Base-by-base conservation (phyloP, 1,140 invertebrate genomes). In the Drosophila sp. region DNA sequence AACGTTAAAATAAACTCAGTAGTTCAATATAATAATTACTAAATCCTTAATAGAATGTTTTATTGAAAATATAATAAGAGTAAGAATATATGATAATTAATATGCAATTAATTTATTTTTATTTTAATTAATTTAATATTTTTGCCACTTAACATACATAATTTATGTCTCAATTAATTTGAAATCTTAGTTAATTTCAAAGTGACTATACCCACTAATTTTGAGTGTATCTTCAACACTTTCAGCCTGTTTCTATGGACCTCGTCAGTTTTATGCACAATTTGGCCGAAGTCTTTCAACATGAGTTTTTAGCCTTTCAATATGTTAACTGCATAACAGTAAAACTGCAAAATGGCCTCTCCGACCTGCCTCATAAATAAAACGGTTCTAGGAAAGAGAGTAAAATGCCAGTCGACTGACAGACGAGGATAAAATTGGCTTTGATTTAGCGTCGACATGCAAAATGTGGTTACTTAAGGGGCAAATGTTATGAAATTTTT, bases 181-280 rank as follows among this genome's bases (percentile, higher is more conserved):
- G n/a, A n/a, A n/a, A n/a, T n/a, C n/a, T n/a, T n/a, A n/a, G n/a
- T n/a, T n/a, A n/a, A n/a, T n/a, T n/a, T n/a, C n/a, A n/a, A 21
- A 21, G 21, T 21, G 21, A 1, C 21, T 16, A 16, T 41, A 16
- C 14, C 14, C 46, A 14, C n/a, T 32, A 6, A 0, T 43, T 13
- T 9, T 34, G n/a, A 38, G 45, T 1, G 38, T 36, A 25, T 63
- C 13, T 13, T 2, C 11, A 32, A 53, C 11, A 38, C 14, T 38
- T 36, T n/a, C 11, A 25, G 36, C 27, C n/a, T 25, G 16, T 51
- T 51, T 41, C 14, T 18, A 13, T 11, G 21, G 18, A 14, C 13
- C 29, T 38, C 21, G 32, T 40, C 67, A 64, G 51, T 14, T 71
- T 50, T 56, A 56, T 57, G 61, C 67, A 50, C 61, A 71, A 71